Base-by-base conservation (phyloP, 1,140 invertebrate species). In the Meteorus sp. region DNA sequence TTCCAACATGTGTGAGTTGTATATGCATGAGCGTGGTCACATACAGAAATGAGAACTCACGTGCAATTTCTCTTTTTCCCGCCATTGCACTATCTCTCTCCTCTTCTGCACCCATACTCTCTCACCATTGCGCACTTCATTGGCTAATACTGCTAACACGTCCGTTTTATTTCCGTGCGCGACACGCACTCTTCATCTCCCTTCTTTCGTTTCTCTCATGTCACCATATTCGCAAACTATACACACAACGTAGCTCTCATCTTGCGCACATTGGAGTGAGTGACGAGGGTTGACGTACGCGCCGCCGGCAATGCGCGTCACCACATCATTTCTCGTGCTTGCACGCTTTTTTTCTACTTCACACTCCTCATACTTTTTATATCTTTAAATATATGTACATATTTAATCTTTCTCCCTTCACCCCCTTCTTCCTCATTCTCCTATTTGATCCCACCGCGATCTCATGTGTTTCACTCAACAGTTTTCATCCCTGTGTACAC, bases 171-270 rank as follows among this genome's bases (percentile, higher is more conserved):
- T 2, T n/a, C 19, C 15, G 29, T 33, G 43, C 25, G 19, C 23
- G n/a, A 53, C 50, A 20, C 50, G 48, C 50, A 53, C 33, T 53
- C 25, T 33, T 55, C 31, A 45, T 55, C 39, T 44, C 39, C 25
- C 19, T 15, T 44, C 37, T 19, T n/a, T 15, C 23, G 9, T 27
- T 27, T 54, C 35, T 45, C 13, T 25, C 20, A n/a, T 15, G 15
- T 50, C 27, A n/a, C n/a, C n/a, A n/a, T n/a, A n/a, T n/a, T n/a
- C n/a, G n/a, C n/a, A n/a, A n/a, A n/a, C n/a, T n/a, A n/a, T n/a
- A n/a, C n/a, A n/a, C n/a, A n/a, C 23, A 19, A 15, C 47, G 29
- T 33, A 39, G 23, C 47, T 13, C 23, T 50, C 47, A 50, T 50
- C 27, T n/a, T n/a, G n/a, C n/a, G n/a, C n/a, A 9, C 27, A 23